Percentiles rank a stretch among this genome's conserved stretches.
Conservation (phyloP, 2,888 invertebrate genomes). For the Pheosia tremula region DNA sequence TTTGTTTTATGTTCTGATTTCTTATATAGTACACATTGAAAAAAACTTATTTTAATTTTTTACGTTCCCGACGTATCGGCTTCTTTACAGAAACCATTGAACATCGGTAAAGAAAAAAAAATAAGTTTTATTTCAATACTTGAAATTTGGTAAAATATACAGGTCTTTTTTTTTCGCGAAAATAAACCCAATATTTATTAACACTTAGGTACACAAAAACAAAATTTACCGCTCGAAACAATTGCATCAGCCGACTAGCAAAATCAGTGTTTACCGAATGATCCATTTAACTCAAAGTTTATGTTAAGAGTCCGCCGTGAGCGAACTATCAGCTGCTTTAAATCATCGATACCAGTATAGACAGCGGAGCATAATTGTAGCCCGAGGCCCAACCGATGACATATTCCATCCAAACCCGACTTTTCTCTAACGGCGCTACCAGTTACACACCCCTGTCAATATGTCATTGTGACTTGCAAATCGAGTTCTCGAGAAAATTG, state of each 20-base stretch:
- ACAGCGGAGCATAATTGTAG: constrained; percentile 65
- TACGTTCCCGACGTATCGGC: too few species aligned
- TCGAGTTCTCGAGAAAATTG: constrained; percentile 74
- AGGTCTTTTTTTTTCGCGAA: too few species aligned
- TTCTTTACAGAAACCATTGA: too few species aligned
- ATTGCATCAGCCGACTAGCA: constrained; percentile 32
- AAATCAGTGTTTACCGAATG: constrained; percentile 33
- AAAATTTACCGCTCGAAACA: background rate
- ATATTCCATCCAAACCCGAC: constrained; percentile 73
- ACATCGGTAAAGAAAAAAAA: too few species aligned
- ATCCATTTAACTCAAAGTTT: constrained; percentile 57
- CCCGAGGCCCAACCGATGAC: constrained; percentile 70
- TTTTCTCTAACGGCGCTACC: constrained; percentile 50
- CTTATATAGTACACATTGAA: too few species aligned
- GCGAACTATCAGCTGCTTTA: constrained; percentile 66
- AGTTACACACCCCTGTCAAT: constrained; percentile 56
- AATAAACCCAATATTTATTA: too few species aligned
- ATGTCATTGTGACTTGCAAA: constrained; percentile 73
- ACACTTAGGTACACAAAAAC: background rate
- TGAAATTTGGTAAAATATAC: too few species aligned
- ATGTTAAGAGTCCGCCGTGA: constrained; percentile 60
- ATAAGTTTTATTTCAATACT: too few species aligned
- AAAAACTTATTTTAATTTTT: too few species aligned
- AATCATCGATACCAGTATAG: constrained; percentile 64
- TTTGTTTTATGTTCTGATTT: too few species aligned